A percentile compares a stretch with the other conserved stretches of the same genome.
phyloP scores from a whole-genome alignment of 2,113 vertebrate species.

The Tylochromis polylepis region DNA sequence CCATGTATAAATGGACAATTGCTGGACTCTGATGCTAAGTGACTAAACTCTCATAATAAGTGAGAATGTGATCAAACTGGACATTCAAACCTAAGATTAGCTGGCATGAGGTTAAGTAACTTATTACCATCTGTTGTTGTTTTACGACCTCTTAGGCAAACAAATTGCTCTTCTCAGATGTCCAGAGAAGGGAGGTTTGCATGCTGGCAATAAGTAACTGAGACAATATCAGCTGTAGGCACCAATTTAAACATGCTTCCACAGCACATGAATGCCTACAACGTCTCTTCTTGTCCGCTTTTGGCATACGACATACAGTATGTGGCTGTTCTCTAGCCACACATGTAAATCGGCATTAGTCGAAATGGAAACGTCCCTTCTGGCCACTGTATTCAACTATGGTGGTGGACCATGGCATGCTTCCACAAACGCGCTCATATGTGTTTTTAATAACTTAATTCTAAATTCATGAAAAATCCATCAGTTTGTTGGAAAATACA shows the following conservation, averaged over 20 bases:
- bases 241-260: background rate
- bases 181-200: background rate
- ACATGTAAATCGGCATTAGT: background rate
- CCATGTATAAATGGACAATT: background rate
- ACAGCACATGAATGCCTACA: background rate
- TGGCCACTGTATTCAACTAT: background rate
- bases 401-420: accelerated
- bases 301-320: background rate
- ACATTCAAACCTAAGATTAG: background rate
- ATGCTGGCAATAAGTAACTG: background rate
- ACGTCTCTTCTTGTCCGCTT: background rate
- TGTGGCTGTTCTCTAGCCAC: background rate
- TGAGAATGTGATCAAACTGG: background rate
- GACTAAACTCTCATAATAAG: background rate
- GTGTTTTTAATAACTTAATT: background rate
- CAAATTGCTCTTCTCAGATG: background rate
- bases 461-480: background rate
- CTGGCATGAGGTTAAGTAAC: background rate
- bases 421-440: background rate
- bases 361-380: background rate
- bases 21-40: background rate
- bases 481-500: background rate
- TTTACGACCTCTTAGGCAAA: background rate
- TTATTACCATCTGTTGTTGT: background rate
- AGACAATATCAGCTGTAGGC: background rate